phyloP scores from a whole-genome alignment of 2,888 invertebrate genomes.

The Epistrophella euchroma region DNA sequence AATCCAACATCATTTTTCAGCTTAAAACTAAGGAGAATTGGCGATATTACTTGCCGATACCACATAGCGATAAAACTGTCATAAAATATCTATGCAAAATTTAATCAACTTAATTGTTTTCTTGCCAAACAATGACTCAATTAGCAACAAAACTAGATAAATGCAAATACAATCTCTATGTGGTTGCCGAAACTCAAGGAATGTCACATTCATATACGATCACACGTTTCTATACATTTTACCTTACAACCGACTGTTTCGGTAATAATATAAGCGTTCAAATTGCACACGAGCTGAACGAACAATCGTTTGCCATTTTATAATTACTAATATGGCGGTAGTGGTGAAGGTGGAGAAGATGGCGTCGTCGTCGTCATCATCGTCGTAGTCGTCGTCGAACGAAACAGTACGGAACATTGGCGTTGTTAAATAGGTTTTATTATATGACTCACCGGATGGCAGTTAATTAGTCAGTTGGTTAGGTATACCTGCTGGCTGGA shows the following conservation, averaged over 20 bases:
- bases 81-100: constrained; percentile 33
- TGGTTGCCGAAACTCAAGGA: constrained; percentile 49
- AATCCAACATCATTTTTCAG: background rate
- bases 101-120: constrained; percentile 54
- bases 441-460: constrained; percentile 71
- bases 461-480: constrained; percentile 54
- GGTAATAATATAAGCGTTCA: constrained; percentile 43
- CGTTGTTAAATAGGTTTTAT: constrained; percentile 17
- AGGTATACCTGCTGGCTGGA: constrained; percentile 38
- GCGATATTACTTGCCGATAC: constrained; percentile 6
- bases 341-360: constrained; percentile 12
- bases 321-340: constrained; percentile 54
- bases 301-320: constrained; percentile 53
- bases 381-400: constrained; percentile 14
- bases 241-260: background rate
- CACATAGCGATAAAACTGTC: background rate
- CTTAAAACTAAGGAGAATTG: background rate
- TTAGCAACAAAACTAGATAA: constrained; percentile 51
- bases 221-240: background rate
- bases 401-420: background rate
- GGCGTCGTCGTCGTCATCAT: background rate
- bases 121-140: constrained; percentile 66
- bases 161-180: constrained; percentile 60
- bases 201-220: constrained; percentile 56
- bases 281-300: constrained; percentile 58